Evolutionary conservation across 2,113 vertebrate genomes (phyloP), one percentile per base, ranked within the genome.

Genomic region (Excalfactoria chinensis): DNA sequence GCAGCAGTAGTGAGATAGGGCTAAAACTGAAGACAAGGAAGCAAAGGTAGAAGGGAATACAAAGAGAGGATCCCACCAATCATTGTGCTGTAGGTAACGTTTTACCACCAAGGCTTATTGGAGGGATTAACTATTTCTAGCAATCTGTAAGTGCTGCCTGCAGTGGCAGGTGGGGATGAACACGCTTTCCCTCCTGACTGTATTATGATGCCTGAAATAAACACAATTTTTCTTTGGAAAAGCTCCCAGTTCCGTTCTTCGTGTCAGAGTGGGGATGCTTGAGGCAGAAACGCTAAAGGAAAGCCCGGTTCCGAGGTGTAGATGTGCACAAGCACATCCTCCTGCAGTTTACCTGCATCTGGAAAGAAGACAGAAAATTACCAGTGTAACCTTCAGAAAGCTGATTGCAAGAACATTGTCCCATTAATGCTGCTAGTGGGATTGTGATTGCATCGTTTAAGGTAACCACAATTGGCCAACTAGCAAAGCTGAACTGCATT

Each of bases 11-110:
- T 1, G 43, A 49, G 51, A 22, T 5, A 40, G 71, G 68, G 20
- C 11, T 74, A 66, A 84, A 90, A 72, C 32, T 59, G 73, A 71
- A 53, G 51, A 51, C 35, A 11, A 2, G 51, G 71, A 80, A 70
- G 34, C 77, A 86, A 85, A 92, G 64, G 41, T 59, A 87, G 68
- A 70, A 87, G 35, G n/a, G 40, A 85, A 34, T 44, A 34, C 40
- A 40, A 40, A 84, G 67, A 85, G 74, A 51, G 22, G 71, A 56
- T 75, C 58, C 55, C 17, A 55, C 35, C 46, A 48, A 41, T 25
- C 37, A 30, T 4, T 22, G 21, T 2, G 5, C 56, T 93, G 77
- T 77, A 82, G 1, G 23, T 21, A 87, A 82, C 11, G 43, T 70
- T 89, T 89, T 89, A 84, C 49, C 19, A 6, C 25, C 63, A 11